Conservation (phyloP, 2,888 invertebrate genomes). For the Autographa pulchrina region DNA sequence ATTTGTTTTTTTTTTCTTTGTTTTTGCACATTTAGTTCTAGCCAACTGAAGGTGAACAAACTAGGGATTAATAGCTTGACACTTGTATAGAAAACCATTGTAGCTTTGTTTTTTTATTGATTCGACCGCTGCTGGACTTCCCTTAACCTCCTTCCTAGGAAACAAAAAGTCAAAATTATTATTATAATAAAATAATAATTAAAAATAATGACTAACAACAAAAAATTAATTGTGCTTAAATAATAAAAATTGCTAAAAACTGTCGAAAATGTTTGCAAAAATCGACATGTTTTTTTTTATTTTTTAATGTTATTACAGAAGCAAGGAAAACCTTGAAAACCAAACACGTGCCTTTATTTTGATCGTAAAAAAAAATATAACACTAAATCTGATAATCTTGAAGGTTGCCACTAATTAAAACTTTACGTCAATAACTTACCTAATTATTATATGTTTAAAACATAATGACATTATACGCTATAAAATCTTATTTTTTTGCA, state of each 20-base stretch:
- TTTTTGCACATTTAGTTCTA: no score
- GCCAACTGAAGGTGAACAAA: no score
- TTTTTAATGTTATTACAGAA: neutral
- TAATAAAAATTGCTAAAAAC: neutral
- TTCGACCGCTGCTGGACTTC: no score
- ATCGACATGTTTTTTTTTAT: no score
- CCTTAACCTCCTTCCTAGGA: neutral
- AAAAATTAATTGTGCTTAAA: no score
- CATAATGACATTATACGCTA: conserved; percentile 23
- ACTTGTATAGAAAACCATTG: no score
- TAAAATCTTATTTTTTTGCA: neutral
- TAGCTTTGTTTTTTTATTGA: no score
- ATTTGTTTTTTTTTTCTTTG: no score
- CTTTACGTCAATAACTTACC: conserved; percentile 12
- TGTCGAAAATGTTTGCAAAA: neutral
- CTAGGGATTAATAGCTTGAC: no score
- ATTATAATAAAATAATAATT: no score
- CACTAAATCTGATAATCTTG: conserved; percentile 1
- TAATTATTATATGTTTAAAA: conserved; percentile 29
- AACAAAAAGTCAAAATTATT: neutral
- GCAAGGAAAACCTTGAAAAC: conserved; percentile 3
- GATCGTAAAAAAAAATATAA: conserved; percentile 4
- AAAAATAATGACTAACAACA: no score
- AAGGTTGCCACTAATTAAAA: neutral
- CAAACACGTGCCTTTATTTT: conserved; percentile 4